phyloP scores from a whole-genome alignment of 2,797 vertebrate species.

The Typhlichthys eigenmanni region DNA sequence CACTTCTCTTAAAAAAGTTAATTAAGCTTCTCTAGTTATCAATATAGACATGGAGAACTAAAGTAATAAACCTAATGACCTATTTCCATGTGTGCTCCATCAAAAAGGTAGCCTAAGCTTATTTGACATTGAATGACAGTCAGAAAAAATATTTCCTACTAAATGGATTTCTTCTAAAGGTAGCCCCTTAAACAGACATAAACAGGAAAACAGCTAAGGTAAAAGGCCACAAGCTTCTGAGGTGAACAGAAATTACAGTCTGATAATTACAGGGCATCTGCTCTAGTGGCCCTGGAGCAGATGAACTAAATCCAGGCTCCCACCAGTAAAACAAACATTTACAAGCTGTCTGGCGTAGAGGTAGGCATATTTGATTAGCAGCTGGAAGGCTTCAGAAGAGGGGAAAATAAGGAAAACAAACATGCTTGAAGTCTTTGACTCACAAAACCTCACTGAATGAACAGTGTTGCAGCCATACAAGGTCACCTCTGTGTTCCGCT shows the following conservation, averaged over 20 bases:
- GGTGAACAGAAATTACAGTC: slow-evolving; percentile 33
- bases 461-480: slow-evolving; percentile 65
- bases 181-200: too few species aligned
- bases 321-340: slow-evolving; percentile 51
- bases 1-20: too few species aligned
- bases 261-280: slow-evolving; percentile 61
- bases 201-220: slow-evolving; percentile 19
- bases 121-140: too few species aligned
- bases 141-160: too few species aligned
- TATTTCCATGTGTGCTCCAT: slow-evolving; percentile 38
- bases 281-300: slow-evolving; percentile 47
- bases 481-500: slow-evolving; percentile 72
- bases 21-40: too few species aligned
- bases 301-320: slow-evolving; percentile 38
- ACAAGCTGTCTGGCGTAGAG: slow-evolving; percentile 32
- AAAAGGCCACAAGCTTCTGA: slow-evolving; percentile 39
- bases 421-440: slow-evolving; percentile 49
- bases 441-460: slow-evolving; percentile 51
- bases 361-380: neutral
- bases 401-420: slow-evolving; percentile 22
- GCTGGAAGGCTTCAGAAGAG: slow-evolving; percentile 17
- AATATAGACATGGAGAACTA: slow-evolving; percentile 1
- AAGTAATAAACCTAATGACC: slow-evolving; percentile 23
- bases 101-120: slow-evolving; percentile 21
- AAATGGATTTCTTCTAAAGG: too few species aligned